These are phyloP conservation scores for Tamias sibiricus DNA, from an alignment of 2,113 vertebrate species.

Conservation along the genomic window DNA sequence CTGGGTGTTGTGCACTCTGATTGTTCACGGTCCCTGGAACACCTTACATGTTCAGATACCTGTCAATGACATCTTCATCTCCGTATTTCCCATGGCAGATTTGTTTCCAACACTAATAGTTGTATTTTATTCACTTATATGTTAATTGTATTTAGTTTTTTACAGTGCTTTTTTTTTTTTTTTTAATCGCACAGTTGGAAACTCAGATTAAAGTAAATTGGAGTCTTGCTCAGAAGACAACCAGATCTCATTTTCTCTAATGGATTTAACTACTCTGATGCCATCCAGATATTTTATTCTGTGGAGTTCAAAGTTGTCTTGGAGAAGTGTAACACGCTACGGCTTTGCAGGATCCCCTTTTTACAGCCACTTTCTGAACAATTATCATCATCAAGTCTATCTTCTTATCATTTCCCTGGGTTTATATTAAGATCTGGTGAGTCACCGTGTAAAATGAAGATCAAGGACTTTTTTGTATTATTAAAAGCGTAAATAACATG, in stretches of 20 bases:
- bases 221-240: not conserved
- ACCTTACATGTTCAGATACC: not conserved
- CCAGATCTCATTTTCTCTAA: not conserved
- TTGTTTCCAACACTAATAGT: not conserved
- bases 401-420: not conserved
- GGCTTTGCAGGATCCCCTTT: not conserved
- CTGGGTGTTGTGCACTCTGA: too few relatives aligned
- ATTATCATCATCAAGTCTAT: not conserved
- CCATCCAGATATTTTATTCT: not conserved
- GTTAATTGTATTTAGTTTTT: constrained; percentile 30
- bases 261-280: not conserved
- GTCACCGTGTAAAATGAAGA: constrained; percentile 8
- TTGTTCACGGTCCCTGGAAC: not conserved
- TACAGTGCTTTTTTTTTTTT: not conserved
- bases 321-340: not conserved
- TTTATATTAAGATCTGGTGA: constrained; percentile 22
- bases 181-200: not conserved
- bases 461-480: not conserved
- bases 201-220: not conserved
- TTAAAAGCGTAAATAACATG: constrained; percentile 2
- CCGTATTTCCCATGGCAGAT: not conserved
- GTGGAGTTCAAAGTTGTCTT: not conserved
- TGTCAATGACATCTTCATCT: not conserved
- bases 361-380: not conserved
- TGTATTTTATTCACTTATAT: constrained; percentile 19